These are phyloP conservation scores for Apostichopus californicus DNA, from an alignment of 35 echinoderm and acorn worm genomes.

Conservation along the genomic window DNA sequence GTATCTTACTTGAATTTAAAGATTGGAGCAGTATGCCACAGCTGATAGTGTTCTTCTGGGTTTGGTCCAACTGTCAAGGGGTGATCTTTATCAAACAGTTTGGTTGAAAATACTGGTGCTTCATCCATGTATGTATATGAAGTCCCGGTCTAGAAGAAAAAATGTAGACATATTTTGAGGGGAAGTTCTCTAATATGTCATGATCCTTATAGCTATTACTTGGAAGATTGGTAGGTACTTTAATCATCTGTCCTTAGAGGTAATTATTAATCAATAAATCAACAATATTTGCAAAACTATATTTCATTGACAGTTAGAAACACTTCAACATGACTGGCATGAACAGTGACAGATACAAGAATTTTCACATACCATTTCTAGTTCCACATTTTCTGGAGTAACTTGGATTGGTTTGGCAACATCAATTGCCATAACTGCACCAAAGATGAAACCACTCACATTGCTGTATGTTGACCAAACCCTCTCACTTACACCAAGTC, in stretches of 20 bases:
- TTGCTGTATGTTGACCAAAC: conserved; percentile 53
- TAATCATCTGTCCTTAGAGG: no score
- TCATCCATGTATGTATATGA: conserved; percentile 2
- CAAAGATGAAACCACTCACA: conserved; percentile 16
- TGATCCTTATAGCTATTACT: no score
- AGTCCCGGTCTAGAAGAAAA: not conserved
- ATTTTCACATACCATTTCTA: conserved; percentile 22
- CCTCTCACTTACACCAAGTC: not conserved
- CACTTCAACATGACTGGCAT: not conserved
- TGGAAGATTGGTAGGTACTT: no score
- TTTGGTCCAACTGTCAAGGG: conserved; percentile 23
- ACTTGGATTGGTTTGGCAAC: not conserved
- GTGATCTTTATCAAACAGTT: conserved; percentile 21
- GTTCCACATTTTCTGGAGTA: conserved; percentile 20
- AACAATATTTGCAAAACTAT: no score
- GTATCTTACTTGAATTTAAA: conserved; percentile 41
- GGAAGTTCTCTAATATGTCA: no score
- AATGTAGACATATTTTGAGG: no score
- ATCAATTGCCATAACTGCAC: conserved; percentile 13
- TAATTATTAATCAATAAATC: no score
- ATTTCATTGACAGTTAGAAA: no score
- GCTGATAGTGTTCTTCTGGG: not conserved
- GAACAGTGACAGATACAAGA: not conserved
- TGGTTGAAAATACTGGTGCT: not conserved
- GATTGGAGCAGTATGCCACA: conserved; percentile 36